Evolutionary conservation across 1,140 invertebrate genomes (phyloP).

Genomic region (Drosophila micromelanica): DNA sequence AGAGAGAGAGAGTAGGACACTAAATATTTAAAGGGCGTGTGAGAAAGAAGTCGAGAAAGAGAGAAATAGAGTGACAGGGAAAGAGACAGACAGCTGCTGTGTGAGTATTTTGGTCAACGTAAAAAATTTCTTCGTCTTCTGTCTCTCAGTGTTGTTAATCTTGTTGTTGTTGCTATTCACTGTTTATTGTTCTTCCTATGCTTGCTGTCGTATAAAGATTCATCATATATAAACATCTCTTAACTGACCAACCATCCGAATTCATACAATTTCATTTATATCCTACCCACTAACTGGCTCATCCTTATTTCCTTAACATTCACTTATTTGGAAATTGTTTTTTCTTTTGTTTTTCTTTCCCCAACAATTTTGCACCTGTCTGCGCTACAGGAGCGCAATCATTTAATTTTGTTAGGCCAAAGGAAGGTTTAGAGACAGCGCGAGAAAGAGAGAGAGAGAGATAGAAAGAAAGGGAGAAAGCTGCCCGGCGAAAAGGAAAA

Average conservation of each 20-base stretch:
- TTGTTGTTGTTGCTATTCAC: slow-evolving; percentile 16
- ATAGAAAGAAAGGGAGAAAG: not conserved
- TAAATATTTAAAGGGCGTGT: not conserved
- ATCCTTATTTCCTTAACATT: slow-evolving; percentile 21
- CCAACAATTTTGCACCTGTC: slow-evolving; percentile 44
- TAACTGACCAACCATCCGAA: slow-evolving; percentile 2
- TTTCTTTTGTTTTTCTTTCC: slow-evolving; percentile 21
- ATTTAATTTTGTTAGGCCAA: slow-evolving; percentile 17
- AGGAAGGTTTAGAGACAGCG: not conserved
- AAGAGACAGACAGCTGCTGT: slow-evolving; percentile 42
- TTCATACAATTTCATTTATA: slow-evolving; percentile 5
- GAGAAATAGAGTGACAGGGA: not conserved
- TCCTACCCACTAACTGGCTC: not conserved
- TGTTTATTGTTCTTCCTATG: slow-evolving; percentile 12
- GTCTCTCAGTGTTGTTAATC: slow-evolving; percentile 43
- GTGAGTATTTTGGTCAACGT: slow-evolving; percentile 69
- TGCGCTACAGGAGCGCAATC: slow-evolving; percentile 24
- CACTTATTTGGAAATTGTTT: slow-evolving; percentile 46
- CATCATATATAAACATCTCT: not conserved
- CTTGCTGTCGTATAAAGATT: slow-evolving; percentile 14
- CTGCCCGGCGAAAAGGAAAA: not conserved
- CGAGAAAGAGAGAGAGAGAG: not conserved
- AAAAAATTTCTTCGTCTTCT: slow-evolving; percentile 37
- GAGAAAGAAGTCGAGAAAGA: slow-evolving; percentile 2
- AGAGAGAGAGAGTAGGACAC: slow-evolving; percentile 15